Percentiles rank a stretch among this genome's conserved stretches.
Evolutionary conservation across 1,140 invertebrate genomes (phyloP).

Genomic region (Physella acuta): DNA sequence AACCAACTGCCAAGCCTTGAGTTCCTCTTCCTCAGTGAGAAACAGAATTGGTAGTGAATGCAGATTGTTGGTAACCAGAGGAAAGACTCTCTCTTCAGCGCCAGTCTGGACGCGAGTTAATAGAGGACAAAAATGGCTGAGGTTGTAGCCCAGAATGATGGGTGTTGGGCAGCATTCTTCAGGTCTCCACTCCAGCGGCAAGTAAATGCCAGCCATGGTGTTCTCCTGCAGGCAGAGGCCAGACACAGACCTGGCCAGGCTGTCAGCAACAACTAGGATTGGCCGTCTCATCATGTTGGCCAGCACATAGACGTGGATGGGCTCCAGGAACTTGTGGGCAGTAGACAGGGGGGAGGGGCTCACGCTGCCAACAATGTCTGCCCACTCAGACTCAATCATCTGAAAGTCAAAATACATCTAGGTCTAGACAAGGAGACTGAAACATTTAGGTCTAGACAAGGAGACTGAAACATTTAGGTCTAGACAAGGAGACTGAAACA

Average conservation of each 20-base stretch:
- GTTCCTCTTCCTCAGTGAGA: slow-evolving; percentile 44
- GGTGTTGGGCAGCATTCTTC: slow-evolving; percentile 66
- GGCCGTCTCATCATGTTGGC: slow-evolving; percentile 80
- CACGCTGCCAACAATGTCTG: slow-evolving; percentile 37
- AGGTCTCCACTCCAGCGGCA: slow-evolving; percentile 75
- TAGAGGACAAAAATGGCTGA: slow-evolving; percentile 83
- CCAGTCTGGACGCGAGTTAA: slow-evolving; percentile 36
- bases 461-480: too few species aligned
- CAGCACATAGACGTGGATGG: slow-evolving; percentile 80
- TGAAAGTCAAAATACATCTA: too few species aligned
- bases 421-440: too few species aligned
- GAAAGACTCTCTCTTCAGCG: slow-evolving; percentile 30
- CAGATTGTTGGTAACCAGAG: slow-evolving; percentile 40
- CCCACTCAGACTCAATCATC: slow-evolving; percentile 45
- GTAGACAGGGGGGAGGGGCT: neutral
- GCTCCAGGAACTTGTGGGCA: slow-evolving; percentile 76
- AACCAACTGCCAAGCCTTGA: slow-evolving; percentile 34
- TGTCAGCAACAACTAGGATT: slow-evolving; percentile 84
- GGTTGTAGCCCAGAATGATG: slow-evolving; percentile 76
- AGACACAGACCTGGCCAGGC: slow-evolving; percentile 60
- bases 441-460: too few species aligned
- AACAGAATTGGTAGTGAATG: slow-evolving; percentile 40
- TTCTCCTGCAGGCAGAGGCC: slow-evolving; percentile 58
- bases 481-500: too few species aligned
- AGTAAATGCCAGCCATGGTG: slow-evolving; percentile 81